Evolutionary conservation across 2,888 invertebrate genomes (phyloP).

Genomic region (Rhabditoides inermis): DNA sequence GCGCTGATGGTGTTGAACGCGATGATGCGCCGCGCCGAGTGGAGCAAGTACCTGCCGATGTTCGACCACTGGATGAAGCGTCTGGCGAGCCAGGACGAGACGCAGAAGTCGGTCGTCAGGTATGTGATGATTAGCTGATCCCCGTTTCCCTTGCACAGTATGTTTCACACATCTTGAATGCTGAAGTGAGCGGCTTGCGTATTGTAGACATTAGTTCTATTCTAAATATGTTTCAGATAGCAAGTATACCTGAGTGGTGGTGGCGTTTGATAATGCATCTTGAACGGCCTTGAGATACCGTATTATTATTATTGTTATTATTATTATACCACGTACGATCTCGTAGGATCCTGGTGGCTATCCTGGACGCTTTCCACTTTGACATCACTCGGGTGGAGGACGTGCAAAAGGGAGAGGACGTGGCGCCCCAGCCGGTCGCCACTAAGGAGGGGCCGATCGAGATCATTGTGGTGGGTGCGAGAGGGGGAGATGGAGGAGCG

Average conservation of each 20-base stretch:
- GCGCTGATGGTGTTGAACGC: constrained; percentile 17
- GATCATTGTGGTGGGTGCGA: no score
- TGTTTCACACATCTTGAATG: no score
- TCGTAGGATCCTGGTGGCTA: constrained; percentile 59
- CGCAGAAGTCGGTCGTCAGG: constrained; percentile 64
- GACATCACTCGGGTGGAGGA: constrained; percentile 61
- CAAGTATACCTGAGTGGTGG: no score
- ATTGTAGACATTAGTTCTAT: no score
- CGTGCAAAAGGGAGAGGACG: constrained; percentile 3
- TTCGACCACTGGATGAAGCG: constrained; percentile 72
- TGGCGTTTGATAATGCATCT: no score
- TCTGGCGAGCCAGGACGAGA: constrained; percentile 65
- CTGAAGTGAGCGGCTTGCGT: no score
- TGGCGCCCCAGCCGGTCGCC: background rate
- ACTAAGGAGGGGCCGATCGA: no score
- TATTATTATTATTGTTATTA: background rate
- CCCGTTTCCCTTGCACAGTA: no score
- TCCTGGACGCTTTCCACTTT: constrained; percentile 84
- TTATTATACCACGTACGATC: background rate
- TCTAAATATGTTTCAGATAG: no score
- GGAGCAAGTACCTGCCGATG: constrained; percentile 63
- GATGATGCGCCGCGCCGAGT: constrained; percentile 23
- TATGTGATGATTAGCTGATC: constrained; percentile 7
- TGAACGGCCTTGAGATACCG: background rate
- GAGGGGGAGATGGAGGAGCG: no score